Evolutionary conservation across 2,888 invertebrate species (phyloP).

Genomic region (Saturnia pavonia): DNA sequence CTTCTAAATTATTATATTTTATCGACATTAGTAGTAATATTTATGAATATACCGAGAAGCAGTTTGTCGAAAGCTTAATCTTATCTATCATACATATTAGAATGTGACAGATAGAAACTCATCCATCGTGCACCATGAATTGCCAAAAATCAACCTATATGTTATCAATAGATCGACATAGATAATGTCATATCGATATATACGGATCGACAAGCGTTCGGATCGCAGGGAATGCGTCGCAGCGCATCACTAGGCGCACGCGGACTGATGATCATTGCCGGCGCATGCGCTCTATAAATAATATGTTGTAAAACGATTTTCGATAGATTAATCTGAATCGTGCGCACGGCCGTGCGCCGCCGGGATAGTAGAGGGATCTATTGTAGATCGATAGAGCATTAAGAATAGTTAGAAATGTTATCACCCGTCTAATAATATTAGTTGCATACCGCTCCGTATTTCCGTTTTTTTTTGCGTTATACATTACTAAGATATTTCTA

Average conservation of each 20-base stretch:
- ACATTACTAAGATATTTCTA: too few species aligned
- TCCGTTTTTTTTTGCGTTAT: too few species aligned
- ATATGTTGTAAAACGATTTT: slow-evolving; percentile 83
- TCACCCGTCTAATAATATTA: too few species aligned
- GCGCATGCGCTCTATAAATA: slow-evolving; percentile 82
- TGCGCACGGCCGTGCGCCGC: slow-evolving; percentile 79
- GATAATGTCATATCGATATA: slow-evolving; percentile 46
- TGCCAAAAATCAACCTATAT: slow-evolving; percentile 35
- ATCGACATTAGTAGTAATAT: background rate
- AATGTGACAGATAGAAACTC: slow-evolving; percentile 10
- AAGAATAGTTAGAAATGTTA: slow-evolving; percentile 56
- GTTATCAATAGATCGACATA: slow-evolving; percentile 37
- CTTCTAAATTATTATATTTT: background rate
- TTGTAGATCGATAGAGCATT: slow-evolving; percentile 72
- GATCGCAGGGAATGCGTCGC: slow-evolving; percentile 38
- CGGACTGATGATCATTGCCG: slow-evolving; percentile 81
- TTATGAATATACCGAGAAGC: background rate
- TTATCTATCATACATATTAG: slow-evolving; percentile 6
- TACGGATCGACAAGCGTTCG: slow-evolving; percentile 56
- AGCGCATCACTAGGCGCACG: slow-evolving; percentile 71
- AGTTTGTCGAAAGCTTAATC: slow-evolving; percentile 1
- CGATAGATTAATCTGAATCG: slow-evolving; percentile 83
- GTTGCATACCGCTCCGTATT: too few species aligned
- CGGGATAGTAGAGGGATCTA: slow-evolving; percentile 74
- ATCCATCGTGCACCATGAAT: slow-evolving; percentile 34